Evolutionary conservation across 2,113 vertebrate species (phyloP).

Genomic region (Syngnathoides biaculeatus): DNA sequence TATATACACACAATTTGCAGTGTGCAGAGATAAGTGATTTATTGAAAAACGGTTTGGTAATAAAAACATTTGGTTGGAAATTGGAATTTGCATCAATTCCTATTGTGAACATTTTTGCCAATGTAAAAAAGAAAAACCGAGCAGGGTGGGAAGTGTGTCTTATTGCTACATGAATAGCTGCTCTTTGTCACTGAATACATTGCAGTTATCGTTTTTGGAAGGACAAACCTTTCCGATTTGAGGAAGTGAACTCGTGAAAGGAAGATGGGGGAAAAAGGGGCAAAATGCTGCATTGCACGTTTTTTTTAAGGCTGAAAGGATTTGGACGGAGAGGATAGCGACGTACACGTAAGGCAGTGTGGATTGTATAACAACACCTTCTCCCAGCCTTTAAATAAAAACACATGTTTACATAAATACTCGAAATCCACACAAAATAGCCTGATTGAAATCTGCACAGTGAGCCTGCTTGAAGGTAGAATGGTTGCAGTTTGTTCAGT

Average conservation of each 20-base stretch:
- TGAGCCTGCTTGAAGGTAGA: constrained; percentile 86
- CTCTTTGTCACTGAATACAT: neutral
- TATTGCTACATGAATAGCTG: neutral
- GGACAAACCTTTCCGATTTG: neutral
- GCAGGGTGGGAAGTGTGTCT: neutral
- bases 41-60: neutral
- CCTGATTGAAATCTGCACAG: constrained; percentile 71
- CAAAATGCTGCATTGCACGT: constrained; percentile 71
- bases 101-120: neutral
- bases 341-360: constrained; percentile 93
- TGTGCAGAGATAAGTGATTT: neutral
- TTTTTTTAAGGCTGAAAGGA: constrained; percentile 87
- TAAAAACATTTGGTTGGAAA: neutral
- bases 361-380: constrained; percentile 61
- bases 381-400: constrained; percentile 62
- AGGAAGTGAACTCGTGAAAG: neutral
- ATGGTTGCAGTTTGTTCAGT: constrained; percentile 79
- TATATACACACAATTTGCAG: neutral
- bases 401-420: constrained; percentile 44
- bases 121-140: neutral
- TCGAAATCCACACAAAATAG: constrained; percentile 29
- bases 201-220: neutral
- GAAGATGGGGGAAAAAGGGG: constrained; percentile 31
- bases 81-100: neutral
- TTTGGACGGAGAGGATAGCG: constrained; percentile 82